phyloP scores from a whole-genome alignment of 2,888 invertebrate species.

The Nyleta sp. region DNA sequence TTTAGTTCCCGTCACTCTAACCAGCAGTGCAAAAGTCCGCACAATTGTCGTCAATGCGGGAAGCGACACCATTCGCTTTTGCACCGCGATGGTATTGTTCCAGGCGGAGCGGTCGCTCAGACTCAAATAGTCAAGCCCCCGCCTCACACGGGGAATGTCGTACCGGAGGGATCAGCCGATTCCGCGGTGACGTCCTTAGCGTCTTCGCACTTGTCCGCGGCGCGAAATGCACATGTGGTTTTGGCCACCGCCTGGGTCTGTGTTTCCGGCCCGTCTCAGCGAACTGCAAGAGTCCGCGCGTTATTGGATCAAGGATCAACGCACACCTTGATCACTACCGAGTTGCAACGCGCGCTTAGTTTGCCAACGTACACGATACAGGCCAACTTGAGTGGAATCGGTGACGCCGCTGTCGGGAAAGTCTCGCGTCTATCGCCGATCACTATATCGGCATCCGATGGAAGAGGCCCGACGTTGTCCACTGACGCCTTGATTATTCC shows the following conservation, averaged over 20 bases:
- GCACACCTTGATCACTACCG: not conserved
- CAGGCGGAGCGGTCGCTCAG: too few relatives aligned
- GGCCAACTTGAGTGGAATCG: not conserved
- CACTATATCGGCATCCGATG: too few relatives aligned
- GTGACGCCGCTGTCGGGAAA: not conserved
- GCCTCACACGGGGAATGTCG: too few relatives aligned
- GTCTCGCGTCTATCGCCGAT: not conserved
- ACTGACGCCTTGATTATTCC: not conserved
- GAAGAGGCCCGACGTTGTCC: not conserved
- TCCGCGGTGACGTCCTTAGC: too few relatives aligned
- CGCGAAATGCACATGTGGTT: not conserved
- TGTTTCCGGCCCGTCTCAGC: not conserved
- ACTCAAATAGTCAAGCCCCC: too few relatives aligned
- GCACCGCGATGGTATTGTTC: not conserved
- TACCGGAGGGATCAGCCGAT: too few relatives aligned
- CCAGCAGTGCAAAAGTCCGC: not conserved
- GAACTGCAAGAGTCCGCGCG: not conserved
- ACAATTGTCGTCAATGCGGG: not conserved
- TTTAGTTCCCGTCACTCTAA: not conserved
- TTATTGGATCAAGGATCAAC: conserved; percentile 3
- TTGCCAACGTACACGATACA: not conserved
- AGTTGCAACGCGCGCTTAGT: not conserved
- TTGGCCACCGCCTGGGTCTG: not conserved
- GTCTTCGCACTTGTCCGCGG: too few relatives aligned
- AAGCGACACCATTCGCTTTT: not conserved